phyloP scores from a whole-genome alignment of 2,797 vertebrate genomes.

The Babyrousa celebensis region DNA sequence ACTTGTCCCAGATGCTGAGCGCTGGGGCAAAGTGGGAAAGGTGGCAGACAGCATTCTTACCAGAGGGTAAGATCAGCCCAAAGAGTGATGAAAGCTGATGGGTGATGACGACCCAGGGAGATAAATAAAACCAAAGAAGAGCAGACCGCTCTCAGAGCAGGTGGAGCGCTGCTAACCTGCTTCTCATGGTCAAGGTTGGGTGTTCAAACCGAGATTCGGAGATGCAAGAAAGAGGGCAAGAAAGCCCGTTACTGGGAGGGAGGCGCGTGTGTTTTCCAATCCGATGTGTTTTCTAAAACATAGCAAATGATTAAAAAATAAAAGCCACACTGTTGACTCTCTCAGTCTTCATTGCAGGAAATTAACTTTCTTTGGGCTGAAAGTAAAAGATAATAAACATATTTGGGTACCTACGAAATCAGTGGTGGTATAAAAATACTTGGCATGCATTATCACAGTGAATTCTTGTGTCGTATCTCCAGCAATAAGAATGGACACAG shows the following conservation, averaged over 20 bases:
- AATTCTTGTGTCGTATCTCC: accelerated
- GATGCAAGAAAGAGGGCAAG: neutral
- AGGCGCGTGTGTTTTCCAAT: accelerated
- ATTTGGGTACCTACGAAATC: neutral
- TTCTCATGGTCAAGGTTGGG: accelerated
- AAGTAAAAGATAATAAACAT: neutral
- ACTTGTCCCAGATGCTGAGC: accelerated
- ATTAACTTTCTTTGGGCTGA: neutral
- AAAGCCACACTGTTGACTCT: accelerated
- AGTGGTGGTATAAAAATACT: accelerated
- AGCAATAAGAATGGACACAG: accelerated
- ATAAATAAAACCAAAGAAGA: neutral
- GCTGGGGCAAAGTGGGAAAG: accelerated
- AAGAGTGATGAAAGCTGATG: accelerated
- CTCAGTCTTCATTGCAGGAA: neutral
- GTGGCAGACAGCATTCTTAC: accelerated
- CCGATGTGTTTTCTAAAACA: neutral
- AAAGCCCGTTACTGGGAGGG: neutral
- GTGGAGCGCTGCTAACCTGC: no score
- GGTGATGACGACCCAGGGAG: accelerated
- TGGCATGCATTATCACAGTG: accelerated
- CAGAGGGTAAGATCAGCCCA: neutral
- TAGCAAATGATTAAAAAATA: neutral
- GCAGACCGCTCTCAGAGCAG: accelerated
- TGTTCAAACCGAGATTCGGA: neutral